A percentile compares a stretch with the other conserved stretches of the same genome.
Conservation (phyloP, 2,797 vertebrate species). For the Garrulus glandarius region DNA sequence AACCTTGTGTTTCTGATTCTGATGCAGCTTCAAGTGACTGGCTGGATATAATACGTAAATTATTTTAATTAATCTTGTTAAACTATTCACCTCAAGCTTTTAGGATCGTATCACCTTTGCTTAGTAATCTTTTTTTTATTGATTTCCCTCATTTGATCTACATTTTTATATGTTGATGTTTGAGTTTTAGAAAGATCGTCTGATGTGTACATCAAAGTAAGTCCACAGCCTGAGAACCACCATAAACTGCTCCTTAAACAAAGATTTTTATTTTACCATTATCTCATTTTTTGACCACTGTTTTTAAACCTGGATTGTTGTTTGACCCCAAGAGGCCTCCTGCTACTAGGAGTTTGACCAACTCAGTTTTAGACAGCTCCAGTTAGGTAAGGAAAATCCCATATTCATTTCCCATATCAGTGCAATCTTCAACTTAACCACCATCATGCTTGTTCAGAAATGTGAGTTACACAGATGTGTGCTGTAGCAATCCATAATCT, state of each 20-base stretch:
- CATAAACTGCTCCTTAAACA: background rate
- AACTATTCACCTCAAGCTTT: background rate
- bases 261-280: background rate
- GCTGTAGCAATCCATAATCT: background rate
- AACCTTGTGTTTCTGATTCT: background rate
- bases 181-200: background rate
- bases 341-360: background rate
- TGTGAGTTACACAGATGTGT: background rate
- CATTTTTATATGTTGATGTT: background rate
- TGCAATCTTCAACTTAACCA: background rate
- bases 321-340: background rate
- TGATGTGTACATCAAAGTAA: background rate
- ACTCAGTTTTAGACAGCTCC: background rate
- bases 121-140: background rate
- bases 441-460: background rate
- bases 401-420: background rate
- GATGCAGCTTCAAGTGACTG: background rate
- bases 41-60: background rate
- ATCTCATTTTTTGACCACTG: background rate
- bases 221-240: background rate
- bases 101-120: background rate
- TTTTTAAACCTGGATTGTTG: background rate
- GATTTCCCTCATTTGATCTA: background rate
- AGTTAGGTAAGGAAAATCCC: background rate
- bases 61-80: background rate